Percentiles rank a stretch among this genome's conserved stretches.
phyloP scores from a whole-genome alignment of 1,140 invertebrate genomes.

The Melitaea cinxia region DNA sequence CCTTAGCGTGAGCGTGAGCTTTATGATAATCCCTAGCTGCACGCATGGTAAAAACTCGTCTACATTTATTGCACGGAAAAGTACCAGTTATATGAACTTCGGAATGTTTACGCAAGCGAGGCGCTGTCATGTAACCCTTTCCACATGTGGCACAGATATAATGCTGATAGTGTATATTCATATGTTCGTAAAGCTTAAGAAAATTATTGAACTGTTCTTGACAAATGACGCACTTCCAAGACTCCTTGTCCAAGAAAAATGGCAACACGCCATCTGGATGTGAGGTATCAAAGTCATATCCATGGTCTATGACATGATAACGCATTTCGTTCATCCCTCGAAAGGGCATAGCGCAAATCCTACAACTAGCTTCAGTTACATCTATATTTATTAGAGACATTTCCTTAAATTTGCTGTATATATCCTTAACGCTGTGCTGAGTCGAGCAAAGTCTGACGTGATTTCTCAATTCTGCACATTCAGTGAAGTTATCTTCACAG shows the following conservation, averaged over 20 bases:
- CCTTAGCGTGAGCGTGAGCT: constrained; percentile 61
- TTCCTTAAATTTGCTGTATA: constrained; percentile 73
- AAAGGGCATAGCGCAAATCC: constrained; percentile 48
- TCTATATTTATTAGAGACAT: constrained; percentile 72
- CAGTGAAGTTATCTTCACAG: constrained; percentile 65
- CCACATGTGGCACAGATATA: constrained; percentile 78
- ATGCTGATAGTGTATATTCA: constrained; percentile 77
- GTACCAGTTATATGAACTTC: constrained; percentile 67
- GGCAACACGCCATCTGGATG: constrained; percentile 69
- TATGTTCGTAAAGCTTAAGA: constrained; percentile 75
- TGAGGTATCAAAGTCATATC: constrained; percentile 50
- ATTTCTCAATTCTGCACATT: constrained; percentile 50
- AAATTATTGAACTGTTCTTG: constrained; percentile 68
- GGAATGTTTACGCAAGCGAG: constrained; percentile 68
- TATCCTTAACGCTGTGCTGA: constrained; percentile 58
- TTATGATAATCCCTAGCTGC: constrained; percentile 69
- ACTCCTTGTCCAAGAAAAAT: constrained; percentile 61
- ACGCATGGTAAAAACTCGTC: constrained; percentile 59
- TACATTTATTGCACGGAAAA: constrained; percentile 70
- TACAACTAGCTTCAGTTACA: constrained; percentile 55
- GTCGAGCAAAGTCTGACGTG: constrained; percentile 56
- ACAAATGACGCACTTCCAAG: constrained; percentile 69
- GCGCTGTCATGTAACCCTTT: constrained; percentile 74
- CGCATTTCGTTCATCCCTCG: constrained; percentile 51
- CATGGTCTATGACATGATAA: constrained; percentile 59